Percentiles rank a stretch among this genome's conserved stretches.
Evolutionary conservation across 2,113 vertebrate genomes (phyloP).

Genomic region (Ahaetulla prasina): DNA sequence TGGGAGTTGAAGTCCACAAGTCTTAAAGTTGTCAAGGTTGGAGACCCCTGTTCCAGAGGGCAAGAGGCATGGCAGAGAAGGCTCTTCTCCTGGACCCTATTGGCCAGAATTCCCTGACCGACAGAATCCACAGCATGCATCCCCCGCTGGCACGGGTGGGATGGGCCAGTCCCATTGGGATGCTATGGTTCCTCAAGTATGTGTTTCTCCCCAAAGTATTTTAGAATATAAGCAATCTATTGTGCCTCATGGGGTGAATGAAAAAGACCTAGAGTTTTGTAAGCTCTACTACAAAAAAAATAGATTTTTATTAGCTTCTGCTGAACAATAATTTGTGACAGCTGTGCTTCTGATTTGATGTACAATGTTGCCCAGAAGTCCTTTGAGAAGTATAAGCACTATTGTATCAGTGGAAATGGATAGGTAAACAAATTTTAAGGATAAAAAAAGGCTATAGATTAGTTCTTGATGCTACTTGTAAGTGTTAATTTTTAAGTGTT

Average conservation of each 20-base stretch:
- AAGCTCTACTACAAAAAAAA: not conserved
- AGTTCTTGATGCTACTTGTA: not conserved
- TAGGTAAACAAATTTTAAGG: not conserved
- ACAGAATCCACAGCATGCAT: not conserved
- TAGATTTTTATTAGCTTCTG: not conserved
- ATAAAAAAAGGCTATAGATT: not conserved
- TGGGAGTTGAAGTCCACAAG: too few species aligned
- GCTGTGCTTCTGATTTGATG: not conserved
- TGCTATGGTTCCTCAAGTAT: not conserved
- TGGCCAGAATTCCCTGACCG: not conserved
- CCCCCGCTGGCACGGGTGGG: not conserved
- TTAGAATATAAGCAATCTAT: not conserved
- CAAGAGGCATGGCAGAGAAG: not conserved
- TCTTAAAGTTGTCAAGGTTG: too few species aligned
- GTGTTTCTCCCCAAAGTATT: not conserved
- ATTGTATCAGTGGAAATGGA: not conserved
- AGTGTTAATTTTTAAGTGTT: not conserved
- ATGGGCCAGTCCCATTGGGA: not conserved
- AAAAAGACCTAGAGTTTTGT: not conserved
- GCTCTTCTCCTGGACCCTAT: not conserved
- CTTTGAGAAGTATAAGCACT: not conserved
- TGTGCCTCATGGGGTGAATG: not conserved
- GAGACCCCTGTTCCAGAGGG: not conserved
- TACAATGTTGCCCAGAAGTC: not conserved
- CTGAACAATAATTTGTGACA: not conserved